phyloP scores from a whole-genome alignment of 2,888 invertebrate species.

The Flexamia atlantica region DNA sequence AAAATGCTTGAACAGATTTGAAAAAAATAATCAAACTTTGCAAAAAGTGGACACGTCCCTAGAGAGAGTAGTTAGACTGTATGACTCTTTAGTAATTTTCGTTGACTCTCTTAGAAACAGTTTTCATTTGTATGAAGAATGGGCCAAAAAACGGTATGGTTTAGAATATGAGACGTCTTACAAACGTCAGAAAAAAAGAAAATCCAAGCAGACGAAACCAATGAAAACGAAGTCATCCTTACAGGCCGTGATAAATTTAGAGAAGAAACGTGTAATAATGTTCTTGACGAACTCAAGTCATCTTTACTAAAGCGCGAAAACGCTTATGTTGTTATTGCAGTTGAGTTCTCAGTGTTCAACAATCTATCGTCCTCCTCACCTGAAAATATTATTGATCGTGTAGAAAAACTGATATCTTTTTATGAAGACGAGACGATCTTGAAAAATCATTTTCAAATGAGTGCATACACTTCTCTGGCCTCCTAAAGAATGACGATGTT shows the following conservation, averaged over 20 bases:
- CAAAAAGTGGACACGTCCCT: too few species aligned
- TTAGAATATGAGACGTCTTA: constrained; percentile 48
- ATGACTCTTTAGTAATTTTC: too few species aligned
- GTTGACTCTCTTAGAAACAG: too few species aligned
- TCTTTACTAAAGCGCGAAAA: too few species aligned
- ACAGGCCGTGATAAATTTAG: constrained; percentile 34
- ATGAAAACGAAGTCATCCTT: constrained; percentile 42
- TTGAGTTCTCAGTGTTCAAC: constrained; percentile 1
- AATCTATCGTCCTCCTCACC: constrained; percentile 26
- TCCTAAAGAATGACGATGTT: constrained; percentile 15
- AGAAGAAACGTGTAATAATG: neutral
- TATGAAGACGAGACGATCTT: constrained; percentile 36
- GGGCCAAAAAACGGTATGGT: constrained; percentile 38
- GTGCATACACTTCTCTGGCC: constrained; percentile 1
- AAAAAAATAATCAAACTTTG: neutral
- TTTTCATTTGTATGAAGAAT: constrained; percentile 19
- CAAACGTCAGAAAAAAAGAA: constrained; percentile 34
- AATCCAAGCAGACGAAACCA: constrained; percentile 39
- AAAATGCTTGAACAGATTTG: too few species aligned
- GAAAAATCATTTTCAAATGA: too few species aligned
- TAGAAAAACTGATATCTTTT: constrained; percentile 48
- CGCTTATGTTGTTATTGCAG: too few species aligned
- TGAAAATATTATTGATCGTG: constrained; percentile 38
- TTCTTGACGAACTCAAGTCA: neutral
- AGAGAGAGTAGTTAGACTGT: too few species aligned